Conservation (phyloP, 1,140 invertebrate genomes). For the Dolichoris vasculosae region DNA sequence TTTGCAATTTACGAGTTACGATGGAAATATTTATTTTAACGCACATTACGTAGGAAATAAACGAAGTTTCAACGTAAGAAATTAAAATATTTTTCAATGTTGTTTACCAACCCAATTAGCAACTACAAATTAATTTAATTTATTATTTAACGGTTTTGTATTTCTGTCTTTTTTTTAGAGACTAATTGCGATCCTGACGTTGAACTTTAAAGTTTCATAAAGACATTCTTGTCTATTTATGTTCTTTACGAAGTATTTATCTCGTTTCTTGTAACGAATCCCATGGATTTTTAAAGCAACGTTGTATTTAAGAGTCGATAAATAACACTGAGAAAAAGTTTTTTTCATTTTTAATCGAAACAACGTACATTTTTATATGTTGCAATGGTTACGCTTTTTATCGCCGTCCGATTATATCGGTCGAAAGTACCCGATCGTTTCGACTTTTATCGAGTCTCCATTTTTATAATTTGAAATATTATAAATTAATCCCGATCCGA, state of each 20-base stretch:
- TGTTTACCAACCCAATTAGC: too few species aligned
- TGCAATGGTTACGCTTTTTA: background rate
- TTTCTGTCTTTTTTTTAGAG: background rate
- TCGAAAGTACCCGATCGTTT: background rate
- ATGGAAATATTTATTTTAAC: too few species aligned
- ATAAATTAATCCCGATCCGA: background rate
- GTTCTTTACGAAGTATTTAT: background rate
- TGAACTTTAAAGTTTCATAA: background rate
- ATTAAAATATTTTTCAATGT: too few species aligned
- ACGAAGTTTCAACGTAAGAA: background rate
- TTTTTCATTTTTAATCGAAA: background rate
- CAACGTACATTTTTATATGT: background rate
- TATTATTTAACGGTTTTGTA: too few species aligned
- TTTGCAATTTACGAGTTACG: too few species aligned
- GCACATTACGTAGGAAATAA: background rate
- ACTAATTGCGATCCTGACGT: background rate
- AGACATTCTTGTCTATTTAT: background rate
- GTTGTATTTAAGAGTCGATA: background rate
- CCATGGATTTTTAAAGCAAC: background rate
- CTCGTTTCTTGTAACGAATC: background rate
- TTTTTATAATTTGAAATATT: background rate
- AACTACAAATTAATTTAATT: too few species aligned
- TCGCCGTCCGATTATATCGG: background rate
- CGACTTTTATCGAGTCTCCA: background rate
- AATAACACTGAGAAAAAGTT: background rate